A percentile compares a stretch with the other conserved stretches of the same genome.
These are phyloP conservation scores for Prunella fulvescens DNA, from an alignment of 2,113 vertebrate species.

Conservation along the genomic window DNA sequence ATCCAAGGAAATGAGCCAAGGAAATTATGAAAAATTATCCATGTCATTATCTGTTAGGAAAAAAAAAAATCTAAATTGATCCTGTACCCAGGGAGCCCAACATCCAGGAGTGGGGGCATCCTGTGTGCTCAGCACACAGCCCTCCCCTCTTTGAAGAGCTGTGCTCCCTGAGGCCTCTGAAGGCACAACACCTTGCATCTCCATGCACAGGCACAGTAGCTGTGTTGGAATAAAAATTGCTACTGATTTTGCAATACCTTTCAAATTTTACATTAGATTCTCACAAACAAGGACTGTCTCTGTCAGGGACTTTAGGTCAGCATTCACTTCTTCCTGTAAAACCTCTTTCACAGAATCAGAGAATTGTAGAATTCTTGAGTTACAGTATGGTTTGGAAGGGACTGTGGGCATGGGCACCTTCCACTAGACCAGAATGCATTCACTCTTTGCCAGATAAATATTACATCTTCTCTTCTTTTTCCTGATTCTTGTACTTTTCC, in stretches of 20 bases:
- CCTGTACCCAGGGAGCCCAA: background rate
- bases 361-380: background rate
- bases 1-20: background rate
- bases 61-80: background rate
- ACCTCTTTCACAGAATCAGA: background rate
- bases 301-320: background rate
- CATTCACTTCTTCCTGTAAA: background rate
- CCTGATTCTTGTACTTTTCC: background rate
- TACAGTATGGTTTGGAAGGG: background rate
- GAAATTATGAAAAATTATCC: background rate
- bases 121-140: background rate
- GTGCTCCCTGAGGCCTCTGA: background rate
- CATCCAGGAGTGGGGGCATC: background rate
- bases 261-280: background rate
- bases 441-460: background rate
- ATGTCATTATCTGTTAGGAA: background rate
- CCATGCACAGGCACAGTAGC: background rate
- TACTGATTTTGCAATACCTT: background rate
- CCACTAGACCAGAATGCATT: background rate
- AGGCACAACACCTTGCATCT: rapidly evolving
- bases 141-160: background rate
- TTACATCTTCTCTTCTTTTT: background rate
- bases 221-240: background rate
- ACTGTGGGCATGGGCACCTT: background rate
- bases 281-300: background rate